phyloP scores from a whole-genome alignment of 2,797 vertebrate genomes.

The Pteronotus mesoamericanus region DNA sequence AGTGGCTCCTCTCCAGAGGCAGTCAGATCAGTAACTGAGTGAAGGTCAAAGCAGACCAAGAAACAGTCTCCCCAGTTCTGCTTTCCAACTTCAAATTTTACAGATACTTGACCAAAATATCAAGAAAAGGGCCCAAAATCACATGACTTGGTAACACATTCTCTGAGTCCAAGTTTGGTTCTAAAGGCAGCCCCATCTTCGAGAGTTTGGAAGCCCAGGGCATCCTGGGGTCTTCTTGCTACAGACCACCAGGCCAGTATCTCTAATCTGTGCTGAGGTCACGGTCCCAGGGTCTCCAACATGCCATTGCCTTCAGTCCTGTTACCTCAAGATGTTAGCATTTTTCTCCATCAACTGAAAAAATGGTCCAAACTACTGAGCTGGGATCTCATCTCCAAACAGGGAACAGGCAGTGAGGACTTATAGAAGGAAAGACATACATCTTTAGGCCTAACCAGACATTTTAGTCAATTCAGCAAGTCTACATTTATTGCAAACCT shows the following conservation, averaged over 20 bases:
- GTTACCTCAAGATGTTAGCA: too few relatives aligned
- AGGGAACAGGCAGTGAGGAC: accelerated
- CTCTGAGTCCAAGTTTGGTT: not conserved
- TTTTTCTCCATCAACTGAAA: not conserved
- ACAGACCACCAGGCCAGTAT: accelerated
- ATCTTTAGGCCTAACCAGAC: not conserved
- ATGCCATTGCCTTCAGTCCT: not conserved
- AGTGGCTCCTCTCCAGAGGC: accelerated
- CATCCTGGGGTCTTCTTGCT: not conserved
- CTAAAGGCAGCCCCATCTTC: too few relatives aligned
- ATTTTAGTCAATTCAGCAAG: not conserved
- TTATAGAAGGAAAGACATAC: accelerated
- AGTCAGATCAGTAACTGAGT: too few relatives aligned
- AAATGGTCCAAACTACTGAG: accelerated
- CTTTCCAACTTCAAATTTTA: not conserved
- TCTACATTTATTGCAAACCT: not conserved
- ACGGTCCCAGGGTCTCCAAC: accelerated
- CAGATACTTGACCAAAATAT: not conserved
- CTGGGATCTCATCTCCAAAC: too few relatives aligned
- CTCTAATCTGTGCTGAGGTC: too few relatives aligned
- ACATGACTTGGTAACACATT: too few relatives aligned
- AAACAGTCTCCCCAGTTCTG: not conserved
- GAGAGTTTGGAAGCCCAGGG: not conserved
- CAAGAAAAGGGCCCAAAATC: not conserved
- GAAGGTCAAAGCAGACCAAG: not conserved